Conservation (phyloP, 2,797 vertebrate species). For the Sylvia borin region DNA sequence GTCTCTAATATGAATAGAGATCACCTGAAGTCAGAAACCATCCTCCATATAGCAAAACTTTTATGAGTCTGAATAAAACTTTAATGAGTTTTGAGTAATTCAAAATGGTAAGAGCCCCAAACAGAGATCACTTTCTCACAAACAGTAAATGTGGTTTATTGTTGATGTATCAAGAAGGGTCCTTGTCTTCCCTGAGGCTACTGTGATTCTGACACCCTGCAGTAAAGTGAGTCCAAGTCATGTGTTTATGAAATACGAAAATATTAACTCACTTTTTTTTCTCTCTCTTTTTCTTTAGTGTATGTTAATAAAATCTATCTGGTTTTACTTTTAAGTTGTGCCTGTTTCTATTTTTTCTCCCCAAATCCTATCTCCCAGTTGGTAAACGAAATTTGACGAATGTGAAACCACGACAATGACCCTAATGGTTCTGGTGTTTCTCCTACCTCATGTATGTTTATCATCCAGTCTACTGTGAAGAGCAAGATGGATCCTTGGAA, state of each 20-base stretch:
- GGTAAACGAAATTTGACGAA: too few species aligned
- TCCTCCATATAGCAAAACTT: not conserved
- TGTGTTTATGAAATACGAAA: not conserved
- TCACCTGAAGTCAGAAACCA: not conserved
- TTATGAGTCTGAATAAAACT: not conserved
- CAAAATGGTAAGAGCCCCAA: not conserved
- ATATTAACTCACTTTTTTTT: not conserved
- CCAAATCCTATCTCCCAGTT: too few species aligned
- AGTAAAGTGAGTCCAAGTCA: not conserved
- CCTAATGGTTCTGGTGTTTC: not conserved
- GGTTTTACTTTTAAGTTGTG: too few species aligned
- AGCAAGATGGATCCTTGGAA: not conserved
- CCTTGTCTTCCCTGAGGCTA: not conserved
- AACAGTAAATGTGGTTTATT: not conserved
- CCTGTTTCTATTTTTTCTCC: too few species aligned
- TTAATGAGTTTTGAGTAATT: not conserved
- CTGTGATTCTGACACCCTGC: not conserved
- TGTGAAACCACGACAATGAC: not conserved
- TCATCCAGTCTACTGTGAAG: not conserved
- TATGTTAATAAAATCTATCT: too few species aligned
- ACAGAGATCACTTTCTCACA: not conserved
- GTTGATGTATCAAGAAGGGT: rapidly evolving
- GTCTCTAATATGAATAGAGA: not conserved
- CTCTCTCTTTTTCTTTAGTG: too few species aligned
- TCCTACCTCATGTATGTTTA: not conserved